Evolutionary conservation across 2,797 vertebrate genomes (phyloP), one percentile per base, ranked within the genome.

Genomic region (Urophycis tenuis): DNA sequence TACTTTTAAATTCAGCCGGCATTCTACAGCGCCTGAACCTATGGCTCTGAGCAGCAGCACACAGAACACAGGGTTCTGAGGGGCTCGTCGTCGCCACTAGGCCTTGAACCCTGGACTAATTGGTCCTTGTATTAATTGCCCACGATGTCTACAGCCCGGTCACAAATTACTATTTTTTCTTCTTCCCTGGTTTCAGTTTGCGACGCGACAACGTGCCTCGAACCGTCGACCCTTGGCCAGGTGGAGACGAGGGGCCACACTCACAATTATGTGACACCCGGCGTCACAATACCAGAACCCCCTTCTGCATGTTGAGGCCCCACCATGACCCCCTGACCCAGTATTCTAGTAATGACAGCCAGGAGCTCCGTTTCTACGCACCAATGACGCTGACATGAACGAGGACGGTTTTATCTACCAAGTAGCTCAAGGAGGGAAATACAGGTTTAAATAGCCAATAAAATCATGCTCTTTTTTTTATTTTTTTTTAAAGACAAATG

Each of bases 281-380:
- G 79, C 81, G 78, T 73, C 75, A 69, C 73, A 6, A 25, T 78
- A 76, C 73, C 74, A 82, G 84, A 87, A 75, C 73, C 39, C 9
- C 15, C 1, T 82, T 83, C 76, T 82, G 79, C 83, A 90, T 87
- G 86, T 86, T 86, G 87, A 88, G 85, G 84, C 83, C 81, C 83
- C 86, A 81, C 19, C 29, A 41, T 87, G 86, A 91, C 87, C 90
- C 76, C 49, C 31, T 87, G 85, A 89, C 87, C 81, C 74, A 83
- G 77, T 80, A 81, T 80, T 86, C 73, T 81, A 74, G 67, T 77
- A 83, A 77, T 72, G 77, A 77, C 74, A 86, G 22, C 45, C 60
- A 85, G 78, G 19, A 80, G 79, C 53, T 60, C 72, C 70, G 75
- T 84, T 77, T 30, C 80, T 77, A n/a, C 29, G 15, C 76, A 72